These are phyloP conservation scores for Pelobates cultripes DNA, from an alignment of 2,797 vertebrate species.

Conservation along the genomic window DNA sequence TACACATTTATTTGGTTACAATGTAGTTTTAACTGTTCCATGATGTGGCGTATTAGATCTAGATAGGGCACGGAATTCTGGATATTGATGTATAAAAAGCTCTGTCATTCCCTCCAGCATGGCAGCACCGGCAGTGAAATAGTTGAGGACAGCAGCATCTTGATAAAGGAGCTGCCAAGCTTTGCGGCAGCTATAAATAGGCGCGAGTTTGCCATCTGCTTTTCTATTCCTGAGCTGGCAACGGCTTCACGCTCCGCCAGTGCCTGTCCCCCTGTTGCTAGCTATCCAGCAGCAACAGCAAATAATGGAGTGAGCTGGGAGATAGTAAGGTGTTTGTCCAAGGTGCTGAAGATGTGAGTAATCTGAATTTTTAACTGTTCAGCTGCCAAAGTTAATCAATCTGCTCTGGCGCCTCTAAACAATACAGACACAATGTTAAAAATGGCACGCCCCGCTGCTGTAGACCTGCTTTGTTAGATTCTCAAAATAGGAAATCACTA, in stretches of 20 bases:
- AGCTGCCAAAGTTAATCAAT: not conserved
- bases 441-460: not conserved
- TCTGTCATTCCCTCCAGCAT: not conserved
- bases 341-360: conserved; percentile 61
- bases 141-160: conserved; percentile 46
- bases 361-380: conserved; percentile 34
- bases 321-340: conserved; percentile 65
- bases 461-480: not conserved
- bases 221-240: conserved; percentile 66
- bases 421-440: not conserved
- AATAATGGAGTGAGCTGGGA: conserved; percentile 61
- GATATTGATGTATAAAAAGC: too few species aligned
- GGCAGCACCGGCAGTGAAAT: conserved; percentile 20
- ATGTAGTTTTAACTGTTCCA: too few species aligned
- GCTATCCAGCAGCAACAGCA: conserved; percentile 60
- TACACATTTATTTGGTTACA: too few species aligned
- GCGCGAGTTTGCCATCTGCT: conserved; percentile 73
- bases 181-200: conserved; percentile 72
- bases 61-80: too few species aligned
- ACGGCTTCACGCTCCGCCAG: conserved; percentile 59
- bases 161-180: conserved; percentile 53
- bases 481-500: not conserved
- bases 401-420: not conserved
- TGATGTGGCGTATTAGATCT: too few species aligned
- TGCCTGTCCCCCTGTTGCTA: conserved; percentile 65